A percentile compares a stretch with the other conserved stretches of the same genome.
phyloP scores from a whole-genome alignment of 2,797 vertebrate genomes.

The Phylloscopus collybita region DNA sequence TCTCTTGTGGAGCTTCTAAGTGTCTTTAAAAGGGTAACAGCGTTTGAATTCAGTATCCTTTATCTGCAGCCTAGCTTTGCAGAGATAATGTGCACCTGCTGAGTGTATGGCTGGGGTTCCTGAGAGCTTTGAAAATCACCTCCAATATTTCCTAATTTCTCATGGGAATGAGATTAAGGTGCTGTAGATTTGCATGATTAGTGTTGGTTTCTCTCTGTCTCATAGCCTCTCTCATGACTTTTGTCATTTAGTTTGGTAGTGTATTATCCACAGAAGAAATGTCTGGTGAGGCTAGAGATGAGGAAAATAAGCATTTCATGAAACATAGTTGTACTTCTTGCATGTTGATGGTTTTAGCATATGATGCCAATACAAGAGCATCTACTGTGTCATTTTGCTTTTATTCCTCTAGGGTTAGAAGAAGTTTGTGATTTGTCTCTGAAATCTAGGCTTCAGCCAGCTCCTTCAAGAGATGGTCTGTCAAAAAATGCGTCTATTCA shows the following conservation, averaged over 20 bases:
- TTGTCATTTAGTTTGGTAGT: neutral
- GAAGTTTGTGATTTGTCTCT: neutral
- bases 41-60: neutral
- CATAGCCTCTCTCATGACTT: fast-evolving
- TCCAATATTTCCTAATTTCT: neutral
- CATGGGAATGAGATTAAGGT: neutral
- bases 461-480: neutral
- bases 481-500: neutral
- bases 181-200: neutral
- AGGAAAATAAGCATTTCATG: neutral
- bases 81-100: neutral
- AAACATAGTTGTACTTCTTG: neutral
- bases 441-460: neutral
- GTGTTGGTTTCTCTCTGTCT: neutral
- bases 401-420: neutral
- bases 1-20: neutral
- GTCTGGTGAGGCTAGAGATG: neutral
- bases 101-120: neutral
- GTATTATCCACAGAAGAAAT: neutral
- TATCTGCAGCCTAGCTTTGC: neutral
- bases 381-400: neutral
- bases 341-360: neutral
- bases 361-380: neutral
- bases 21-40: neutral
- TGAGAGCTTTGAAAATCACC: neutral